These are phyloP conservation scores for Pterocles burchelli DNA, from an alignment of 2,113 vertebrate species.

Conservation along the genomic window DNA sequence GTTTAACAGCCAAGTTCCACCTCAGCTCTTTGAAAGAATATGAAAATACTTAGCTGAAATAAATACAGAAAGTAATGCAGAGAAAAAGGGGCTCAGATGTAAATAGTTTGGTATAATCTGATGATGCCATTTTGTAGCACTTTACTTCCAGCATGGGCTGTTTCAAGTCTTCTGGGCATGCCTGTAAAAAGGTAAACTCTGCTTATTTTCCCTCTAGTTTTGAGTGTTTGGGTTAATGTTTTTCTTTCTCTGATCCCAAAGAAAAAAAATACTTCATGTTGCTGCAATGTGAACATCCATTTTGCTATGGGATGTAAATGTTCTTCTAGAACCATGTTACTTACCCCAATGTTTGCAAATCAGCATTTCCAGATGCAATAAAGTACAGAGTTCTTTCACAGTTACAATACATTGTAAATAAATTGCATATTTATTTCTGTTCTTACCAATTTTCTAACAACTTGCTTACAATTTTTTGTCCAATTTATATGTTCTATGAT, in stretches of 20 bases:
- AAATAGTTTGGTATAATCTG: neutral
- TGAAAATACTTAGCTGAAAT: neutral
- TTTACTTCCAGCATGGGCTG: neutral
- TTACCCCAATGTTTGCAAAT: neutral
- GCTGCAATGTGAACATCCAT: neutral
- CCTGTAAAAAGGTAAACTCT: neutral
- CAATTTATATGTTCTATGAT: neutral
- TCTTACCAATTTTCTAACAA: neutral
- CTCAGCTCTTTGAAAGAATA: neutral
- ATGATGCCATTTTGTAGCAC: neutral
- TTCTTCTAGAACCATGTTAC: neutral
- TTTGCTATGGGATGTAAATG: neutral
- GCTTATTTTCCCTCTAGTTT: neutral
- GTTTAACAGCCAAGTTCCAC: neutral
- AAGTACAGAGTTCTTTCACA: neutral
- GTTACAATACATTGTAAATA: neutral
- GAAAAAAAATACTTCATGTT: neutral
- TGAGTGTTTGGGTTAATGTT: neutral
- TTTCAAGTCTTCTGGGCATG: neutral
- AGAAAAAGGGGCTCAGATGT: neutral
- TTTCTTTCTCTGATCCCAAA: neutral
- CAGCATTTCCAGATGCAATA: neutral
- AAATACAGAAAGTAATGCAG: neutral
- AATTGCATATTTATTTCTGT: neutral
- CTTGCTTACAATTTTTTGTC: neutral